Evolutionary conservation across 2,797 vertebrate genomes (phyloP), one percentile per base, ranked within the genome.

Genomic region (Molossus alvarezi): DNA sequence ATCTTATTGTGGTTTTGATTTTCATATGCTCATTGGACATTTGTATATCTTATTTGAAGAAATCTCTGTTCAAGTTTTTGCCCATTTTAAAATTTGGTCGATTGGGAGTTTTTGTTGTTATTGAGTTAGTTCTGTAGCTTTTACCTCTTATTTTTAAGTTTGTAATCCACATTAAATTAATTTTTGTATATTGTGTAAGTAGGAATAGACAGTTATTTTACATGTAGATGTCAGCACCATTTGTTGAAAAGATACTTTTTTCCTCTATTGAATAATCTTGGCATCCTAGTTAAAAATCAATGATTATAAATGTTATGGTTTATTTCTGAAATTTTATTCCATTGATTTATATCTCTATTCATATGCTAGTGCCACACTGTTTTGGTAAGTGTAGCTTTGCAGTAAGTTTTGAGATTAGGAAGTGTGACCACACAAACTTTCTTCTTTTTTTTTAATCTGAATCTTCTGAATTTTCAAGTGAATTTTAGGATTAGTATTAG

Each of bases 261-360:
- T 57, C 3, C 25, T 9, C 45, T 9, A 33, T 45, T 53, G n/a
- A 86, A 45, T 73, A 86, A n/a, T 60, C 20, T 64, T 77, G 33
- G 33, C 27, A 64, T 51, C 33, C 37, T 80, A 14, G 10, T 57
- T 37, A 58, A 62, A 90, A 90, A 85, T 73, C n/a, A 75, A 1
- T 73, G 25, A 81, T 41, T 11, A 75, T 69, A 75, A 65, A 80
- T 67, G 3, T 17, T n/a, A 71, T 12, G 48, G 12, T 55, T 82
- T 91, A 71, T 77, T 91, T 91, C 45, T 87, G 23, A 27, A 76
- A 67, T 48, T 67, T 21, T 82, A 33, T 69, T 81, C 15, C n/a
- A 37, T 41, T 53, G 48, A 58, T 64, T n/a, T 41, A 2, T 69
- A 55, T 48, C 8, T 48, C 41, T 55, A 0, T 87, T 20, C 13